Evolutionary conservation across 1,140 invertebrate genomes (phyloP), one percentile per base, ranked within the genome.

Genomic region (Amyelois transitella): DNA sequence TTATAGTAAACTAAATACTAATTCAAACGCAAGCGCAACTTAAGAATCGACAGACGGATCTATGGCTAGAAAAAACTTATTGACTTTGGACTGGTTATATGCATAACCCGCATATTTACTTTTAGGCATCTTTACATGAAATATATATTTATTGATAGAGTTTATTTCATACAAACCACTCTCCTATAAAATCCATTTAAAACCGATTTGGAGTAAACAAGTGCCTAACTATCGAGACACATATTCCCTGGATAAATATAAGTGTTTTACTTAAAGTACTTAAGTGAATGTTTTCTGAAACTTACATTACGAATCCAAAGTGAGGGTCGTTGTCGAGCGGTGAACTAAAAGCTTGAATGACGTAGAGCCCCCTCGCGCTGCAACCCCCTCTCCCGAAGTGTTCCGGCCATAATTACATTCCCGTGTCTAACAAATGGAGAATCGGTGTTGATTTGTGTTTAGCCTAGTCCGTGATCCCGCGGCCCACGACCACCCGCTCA

Each of bases 371-470:
- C 66, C 69, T 63, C 75, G 69, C 62, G 62, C 70, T 58, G 55
- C 51, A 47, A 48, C 43, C 22, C 51, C 58, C 69, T 62, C 66
- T 21, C 65, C 60, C 73, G 70, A 79, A 84, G 72, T 83, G 80
- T 83, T 85, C 80, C 83, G 75, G 72, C 78, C 85, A 86, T 88
- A 88, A 88, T 88, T 87, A 88, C 82, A 88, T 88, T 88, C 86
- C 77, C 84, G 81, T 88, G 86, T 88, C 84, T 86, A 84, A 88
- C 84, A 88, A 88, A 88, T 88, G 86, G 86, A 88, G 84, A 84
- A 87, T 86, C 86, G 81, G 75, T 88, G 84, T 88, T 88, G 86
- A 87, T 88, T 87, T 86, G 86, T 85, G 84, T 87, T 84, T 81
- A 83, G 76, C 68, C 63, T 63, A 71, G 75, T 71, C 76, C 69